These are phyloP conservation scores for Aldrovandia affinis DNA, from an alignment of 2,797 vertebrate genomes.

Conservation along the genomic window DNA sequence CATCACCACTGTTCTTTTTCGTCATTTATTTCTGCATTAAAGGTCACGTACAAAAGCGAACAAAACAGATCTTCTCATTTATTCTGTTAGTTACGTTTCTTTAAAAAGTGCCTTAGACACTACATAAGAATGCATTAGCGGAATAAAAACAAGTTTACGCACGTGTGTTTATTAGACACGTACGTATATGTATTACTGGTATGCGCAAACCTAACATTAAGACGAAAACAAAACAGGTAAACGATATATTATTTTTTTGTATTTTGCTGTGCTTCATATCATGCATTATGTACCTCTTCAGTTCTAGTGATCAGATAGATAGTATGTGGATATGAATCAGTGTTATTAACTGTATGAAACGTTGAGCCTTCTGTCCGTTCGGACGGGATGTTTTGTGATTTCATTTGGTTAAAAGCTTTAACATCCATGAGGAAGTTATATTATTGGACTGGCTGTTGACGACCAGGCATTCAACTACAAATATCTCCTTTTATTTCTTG, in stretches of 20 bases:
- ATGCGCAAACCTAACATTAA: conserved; percentile 48
- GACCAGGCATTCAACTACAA: conserved; percentile 86
- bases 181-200: conserved; percentile 26
- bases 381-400: conserved; percentile 67
- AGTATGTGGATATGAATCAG: conserved; percentile 76
- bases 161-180: conserved; percentile 60
- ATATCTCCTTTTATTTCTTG: conserved; percentile 82
- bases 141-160: conserved; percentile 69
- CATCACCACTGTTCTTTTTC: conserved; percentile 12
- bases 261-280: conserved; percentile 79
- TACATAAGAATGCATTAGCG: conserved; percentile 84
- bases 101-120: conserved; percentile 97
- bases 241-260: conserved; percentile 63
- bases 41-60: conserved; percentile 31
- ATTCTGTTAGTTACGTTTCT: conserved; percentile 71
- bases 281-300: conserved; percentile 73
- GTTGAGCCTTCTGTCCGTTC: conserved; percentile 69
- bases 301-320: conserved; percentile 71
- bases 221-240: conserved; percentile 42
- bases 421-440: conserved; percentile 77
- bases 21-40: conserved; percentile 30
- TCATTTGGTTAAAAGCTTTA: conserved; percentile 92
- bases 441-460: conserved; percentile 86
- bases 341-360: conserved; percentile 73
- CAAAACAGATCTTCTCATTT: conserved; percentile 28